These are phyloP conservation scores for Cossypha niveicapilla DNA, from an alignment of 2,797 vertebrate species.

Conservation along the genomic window DNA sequence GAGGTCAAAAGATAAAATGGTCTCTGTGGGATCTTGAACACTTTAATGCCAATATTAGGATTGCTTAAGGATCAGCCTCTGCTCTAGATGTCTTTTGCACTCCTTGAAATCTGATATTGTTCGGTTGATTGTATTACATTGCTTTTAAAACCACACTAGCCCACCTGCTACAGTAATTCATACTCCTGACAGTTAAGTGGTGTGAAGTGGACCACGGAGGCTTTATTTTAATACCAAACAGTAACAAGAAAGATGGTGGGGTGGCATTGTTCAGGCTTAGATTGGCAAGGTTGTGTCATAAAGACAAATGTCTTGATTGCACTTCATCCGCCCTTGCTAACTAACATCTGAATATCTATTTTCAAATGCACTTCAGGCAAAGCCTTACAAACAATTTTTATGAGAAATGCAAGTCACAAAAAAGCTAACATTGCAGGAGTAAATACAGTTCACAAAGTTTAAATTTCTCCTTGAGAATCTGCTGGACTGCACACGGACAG, in stretches of 20 bases:
- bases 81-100: constrained; percentile 69
- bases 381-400: neutral
- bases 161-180: constrained; percentile 80
- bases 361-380: neutral
- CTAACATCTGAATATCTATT: neutral
- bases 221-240: constrained; percentile 53
- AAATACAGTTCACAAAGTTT: neutral
- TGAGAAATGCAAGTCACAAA: neutral
- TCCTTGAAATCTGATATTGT: constrained; percentile 76
- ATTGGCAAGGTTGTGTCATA: neutral
- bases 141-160: constrained; percentile 72
- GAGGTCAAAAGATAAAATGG: constrained; percentile 72
- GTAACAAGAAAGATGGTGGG: constrained; percentile 16
- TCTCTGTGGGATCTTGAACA: constrained; percentile 63
- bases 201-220: constrained; percentile 44
- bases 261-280: neutral
- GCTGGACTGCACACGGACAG: neutral
- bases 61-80: constrained; percentile 66
- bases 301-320: neutral
- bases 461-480: neutral
- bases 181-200: constrained; percentile 59
- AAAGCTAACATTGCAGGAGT: neutral
- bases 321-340: neutral
- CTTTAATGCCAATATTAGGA: constrained; percentile 73
- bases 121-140: constrained; percentile 79